Conservation (phyloP, 2,113 vertebrate species). For the Muntiacus muntjak region DNA sequence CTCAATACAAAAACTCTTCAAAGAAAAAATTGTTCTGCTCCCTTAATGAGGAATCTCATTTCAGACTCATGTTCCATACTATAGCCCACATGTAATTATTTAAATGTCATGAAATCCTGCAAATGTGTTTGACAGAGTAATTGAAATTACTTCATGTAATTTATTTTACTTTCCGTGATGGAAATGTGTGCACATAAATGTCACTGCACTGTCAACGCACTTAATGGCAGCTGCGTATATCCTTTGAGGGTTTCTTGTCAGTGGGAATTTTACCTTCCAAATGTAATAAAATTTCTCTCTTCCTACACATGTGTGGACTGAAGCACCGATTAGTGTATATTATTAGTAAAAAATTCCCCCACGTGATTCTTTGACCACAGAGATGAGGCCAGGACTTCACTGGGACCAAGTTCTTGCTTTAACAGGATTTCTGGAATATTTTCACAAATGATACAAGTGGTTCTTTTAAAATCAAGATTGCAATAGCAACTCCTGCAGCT, state of each 20-base stretch:
- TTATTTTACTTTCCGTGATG: conserved; percentile 49
- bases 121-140: conserved; percentile 52
- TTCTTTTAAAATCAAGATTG: not conserved
- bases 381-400: not conserved
- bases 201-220: not conserved
- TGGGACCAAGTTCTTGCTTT: not conserved
- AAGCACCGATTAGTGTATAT: not conserved
- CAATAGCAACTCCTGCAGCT: not conserved
- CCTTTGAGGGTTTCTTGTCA: not conserved
- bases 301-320: not conserved
- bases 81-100: conserved; percentile 31
- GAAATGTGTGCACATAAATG: conserved; percentile 46
- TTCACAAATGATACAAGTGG: not conserved
- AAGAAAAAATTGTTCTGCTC: not conserved
- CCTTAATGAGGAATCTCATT: conserved; percentile 41
- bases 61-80: conserved; percentile 14
- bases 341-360: not conserved
- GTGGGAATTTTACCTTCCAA: not conserved
- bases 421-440: not conserved
- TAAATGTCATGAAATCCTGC: conserved; percentile 57
- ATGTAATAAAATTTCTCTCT: not conserved
- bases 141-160: conserved; percentile 45
- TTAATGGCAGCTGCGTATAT: not conserved
- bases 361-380: not conserved
- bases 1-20: conserved; percentile 20